These are phyloP conservation scores for Linyphia triangularis DNA, from an alignment of 2,888 invertebrate genomes.

Conservation along the genomic window DNA sequence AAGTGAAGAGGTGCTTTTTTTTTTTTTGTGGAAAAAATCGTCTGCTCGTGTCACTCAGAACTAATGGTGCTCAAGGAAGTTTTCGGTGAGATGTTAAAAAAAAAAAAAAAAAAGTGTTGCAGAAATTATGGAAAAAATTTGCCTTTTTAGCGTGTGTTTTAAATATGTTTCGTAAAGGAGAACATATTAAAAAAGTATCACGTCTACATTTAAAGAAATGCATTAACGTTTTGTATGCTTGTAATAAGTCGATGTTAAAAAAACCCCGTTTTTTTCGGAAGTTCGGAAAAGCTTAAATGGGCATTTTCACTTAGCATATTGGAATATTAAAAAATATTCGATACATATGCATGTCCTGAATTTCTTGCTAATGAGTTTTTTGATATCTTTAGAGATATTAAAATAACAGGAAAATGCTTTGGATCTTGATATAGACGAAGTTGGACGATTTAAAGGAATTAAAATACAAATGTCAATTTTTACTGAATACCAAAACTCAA, in stretches of 20 bases:
- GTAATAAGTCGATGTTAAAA: slow-evolving; percentile 23
- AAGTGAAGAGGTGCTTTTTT: slow-evolving; percentile 28
- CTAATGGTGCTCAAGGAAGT: slow-evolving; percentile 62
- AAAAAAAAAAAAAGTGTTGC: slow-evolving; percentile 32
- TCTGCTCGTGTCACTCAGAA: slow-evolving; percentile 43
- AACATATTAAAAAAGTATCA: slow-evolving; percentile 66
- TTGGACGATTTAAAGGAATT: no score
- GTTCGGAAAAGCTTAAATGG: slow-evolving; percentile 42
- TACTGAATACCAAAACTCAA: no score
- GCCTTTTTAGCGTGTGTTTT: slow-evolving; percentile 38
- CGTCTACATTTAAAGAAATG: slow-evolving; percentile 55
- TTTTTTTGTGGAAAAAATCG: slow-evolving; percentile 11
- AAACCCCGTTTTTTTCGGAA: neutral
- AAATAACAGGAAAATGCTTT: no score
- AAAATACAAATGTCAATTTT: no score
- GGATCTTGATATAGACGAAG: no score
- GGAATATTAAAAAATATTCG: neutral
- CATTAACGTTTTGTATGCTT: slow-evolving; percentile 47
- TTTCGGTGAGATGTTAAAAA: slow-evolving; percentile 1
- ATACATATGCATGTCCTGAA: no score
- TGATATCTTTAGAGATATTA: no score
- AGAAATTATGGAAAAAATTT: slow-evolving; percentile 50
- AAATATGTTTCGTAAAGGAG: slow-evolving; percentile 51
- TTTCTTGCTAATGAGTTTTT: no score
- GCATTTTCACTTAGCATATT: slow-evolving; percentile 43